Evolutionary conservation across 1,140 invertebrate species (phyloP).

Genomic region (Diuraphis noxia): DNA sequence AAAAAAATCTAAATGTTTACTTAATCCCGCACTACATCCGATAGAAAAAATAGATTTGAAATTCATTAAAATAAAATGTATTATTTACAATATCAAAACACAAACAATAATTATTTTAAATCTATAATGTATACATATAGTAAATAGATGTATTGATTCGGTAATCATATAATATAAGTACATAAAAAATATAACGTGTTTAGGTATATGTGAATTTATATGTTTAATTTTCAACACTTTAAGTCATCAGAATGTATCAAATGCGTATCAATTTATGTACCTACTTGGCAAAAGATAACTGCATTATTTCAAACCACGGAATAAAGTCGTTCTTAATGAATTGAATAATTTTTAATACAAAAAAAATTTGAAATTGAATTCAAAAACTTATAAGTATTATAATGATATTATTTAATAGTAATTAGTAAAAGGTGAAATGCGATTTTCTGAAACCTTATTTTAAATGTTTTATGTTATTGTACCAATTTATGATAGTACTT

Average conservation of each 20-base stretch:
- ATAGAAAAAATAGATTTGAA: background rate
- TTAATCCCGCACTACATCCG: background rate
- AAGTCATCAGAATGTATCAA: background rate
- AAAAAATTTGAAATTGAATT: background rate
- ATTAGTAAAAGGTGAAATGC: background rate
- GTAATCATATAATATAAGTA: too few relatives aligned
- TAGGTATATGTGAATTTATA: background rate
- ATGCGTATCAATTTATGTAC: background rate
- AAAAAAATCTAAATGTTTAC: background rate
- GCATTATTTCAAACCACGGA: background rate
- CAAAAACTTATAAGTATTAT: background rate
- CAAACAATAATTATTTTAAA: background rate
- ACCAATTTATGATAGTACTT: background rate
- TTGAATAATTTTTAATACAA: background rate
- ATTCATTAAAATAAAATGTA: background rate
- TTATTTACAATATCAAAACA: background rate
- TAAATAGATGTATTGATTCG: background rate
- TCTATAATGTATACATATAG: too few relatives aligned
- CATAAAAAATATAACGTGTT: background rate
- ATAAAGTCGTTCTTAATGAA: background rate
- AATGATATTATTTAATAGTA: background rate
- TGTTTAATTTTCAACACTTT: background rate
- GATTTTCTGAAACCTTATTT: background rate
- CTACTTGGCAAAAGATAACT: background rate
- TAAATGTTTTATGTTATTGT: background rate